These are phyloP conservation scores for Pelobates cultripes DNA, from an alignment of 2,797 vertebrate genomes.

Conservation along the genomic window DNA sequence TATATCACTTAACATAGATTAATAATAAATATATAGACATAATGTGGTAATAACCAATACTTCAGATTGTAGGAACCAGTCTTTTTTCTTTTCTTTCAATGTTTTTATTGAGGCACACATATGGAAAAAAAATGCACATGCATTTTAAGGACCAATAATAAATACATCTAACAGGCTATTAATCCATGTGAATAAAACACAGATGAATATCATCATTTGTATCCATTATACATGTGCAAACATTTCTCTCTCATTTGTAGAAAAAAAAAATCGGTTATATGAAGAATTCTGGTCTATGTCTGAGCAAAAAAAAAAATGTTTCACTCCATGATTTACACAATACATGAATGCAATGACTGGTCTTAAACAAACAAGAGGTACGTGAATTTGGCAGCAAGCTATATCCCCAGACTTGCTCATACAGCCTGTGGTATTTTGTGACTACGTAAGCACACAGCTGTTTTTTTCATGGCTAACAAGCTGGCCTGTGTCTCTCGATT, in stretches of 20 bases:
- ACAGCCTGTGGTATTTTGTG: conserved; percentile 42
- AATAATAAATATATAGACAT: too few species aligned
- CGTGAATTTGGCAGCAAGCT: conserved; percentile 18
- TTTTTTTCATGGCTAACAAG: conserved; percentile 22
- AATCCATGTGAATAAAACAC: not conserved
- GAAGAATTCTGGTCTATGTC: not conserved
- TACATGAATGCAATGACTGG: conserved; percentile 15
- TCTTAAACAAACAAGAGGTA: conserved; percentile 33
- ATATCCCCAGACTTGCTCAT: conserved; percentile 15
- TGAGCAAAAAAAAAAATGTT: conserved; percentile 14
- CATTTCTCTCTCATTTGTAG: not conserved
- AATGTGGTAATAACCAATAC: too few species aligned
- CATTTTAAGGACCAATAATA: not conserved
- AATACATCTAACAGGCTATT: not conserved
- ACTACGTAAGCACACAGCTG: conserved; percentile 36
- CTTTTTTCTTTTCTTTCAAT: too few species aligned
- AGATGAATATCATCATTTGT: not conserved
- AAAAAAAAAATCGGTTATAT: not conserved
- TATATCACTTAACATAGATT: too few species aligned
- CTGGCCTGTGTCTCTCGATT: conserved; percentile 9
- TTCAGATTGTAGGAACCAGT: too few species aligned
- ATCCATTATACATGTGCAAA: not conserved
- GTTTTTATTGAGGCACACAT: too few species aligned
- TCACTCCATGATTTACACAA: not conserved
- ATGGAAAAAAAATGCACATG: too few species aligned